Conservation (phyloP, 2,888 invertebrate genomes). For the Caenorhabditis wallacei region DNA sequence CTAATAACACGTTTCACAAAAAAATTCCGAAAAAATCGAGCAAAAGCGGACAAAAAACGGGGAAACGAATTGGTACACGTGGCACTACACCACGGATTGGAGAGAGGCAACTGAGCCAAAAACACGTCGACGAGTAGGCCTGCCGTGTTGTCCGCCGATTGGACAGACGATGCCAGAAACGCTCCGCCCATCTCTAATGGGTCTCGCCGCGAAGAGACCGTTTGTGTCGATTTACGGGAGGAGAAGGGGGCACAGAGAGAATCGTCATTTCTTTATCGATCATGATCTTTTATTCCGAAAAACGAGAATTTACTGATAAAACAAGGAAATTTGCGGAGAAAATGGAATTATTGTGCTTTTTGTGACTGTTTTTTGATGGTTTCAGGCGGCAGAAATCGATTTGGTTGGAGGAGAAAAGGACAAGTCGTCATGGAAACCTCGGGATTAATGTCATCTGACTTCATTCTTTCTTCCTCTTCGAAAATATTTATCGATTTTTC, state of each 20-base stretch:
- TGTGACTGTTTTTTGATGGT: background rate
- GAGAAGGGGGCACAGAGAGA: background rate
- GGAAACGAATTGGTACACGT: constrained; percentile 12
- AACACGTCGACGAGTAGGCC: constrained; percentile 47
- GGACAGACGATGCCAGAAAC: background rate
- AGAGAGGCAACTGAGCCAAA: constrained; percentile 53
- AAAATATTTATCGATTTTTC: background rate
- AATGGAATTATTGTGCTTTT: background rate
- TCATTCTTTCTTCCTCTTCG: background rate
- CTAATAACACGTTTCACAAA: constrained; percentile 14
- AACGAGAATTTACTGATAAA: constrained; percentile 6
- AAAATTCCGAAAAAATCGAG: constrained; percentile 30
- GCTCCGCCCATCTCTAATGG: constrained; percentile 37
- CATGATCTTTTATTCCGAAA: constrained; percentile 28
- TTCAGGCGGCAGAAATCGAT: too few species aligned
- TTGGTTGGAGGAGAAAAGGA: background rate
- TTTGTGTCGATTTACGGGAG: constrained; percentile 48
- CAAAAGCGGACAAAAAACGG: background rate
- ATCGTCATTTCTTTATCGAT: constrained; percentile 38
- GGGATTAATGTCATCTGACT: background rate
- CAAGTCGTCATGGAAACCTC: constrained; percentile 7
- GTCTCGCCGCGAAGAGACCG: constrained; percentile 56
- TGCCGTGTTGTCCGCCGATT: constrained; percentile 58
- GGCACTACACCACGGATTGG: constrained; percentile 52
- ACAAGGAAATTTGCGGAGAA: background rate